phyloP scores from a whole-genome alignment of 2,888 invertebrate species.

The Diarsia rubi region DNA sequence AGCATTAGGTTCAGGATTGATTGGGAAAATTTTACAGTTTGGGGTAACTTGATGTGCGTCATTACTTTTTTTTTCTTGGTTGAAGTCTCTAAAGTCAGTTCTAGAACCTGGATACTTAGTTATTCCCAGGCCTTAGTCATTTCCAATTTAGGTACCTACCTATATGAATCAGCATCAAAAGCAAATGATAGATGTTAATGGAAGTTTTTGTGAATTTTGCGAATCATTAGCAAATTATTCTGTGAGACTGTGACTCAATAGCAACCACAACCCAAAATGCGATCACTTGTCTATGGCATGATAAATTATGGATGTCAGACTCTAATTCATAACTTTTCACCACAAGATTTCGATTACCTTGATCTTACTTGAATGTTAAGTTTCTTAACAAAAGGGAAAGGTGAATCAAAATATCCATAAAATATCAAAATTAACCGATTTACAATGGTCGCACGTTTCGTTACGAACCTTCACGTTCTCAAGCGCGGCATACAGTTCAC shows the following conservation, averaged over 20 bases:
- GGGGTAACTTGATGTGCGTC: no score
- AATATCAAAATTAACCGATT: conserved; percentile 43
- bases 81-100: neutral
- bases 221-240: conserved; percentile 21
- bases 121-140: conserved; percentile 43
- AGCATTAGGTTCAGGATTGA: no score
- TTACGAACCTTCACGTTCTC: conserved; percentile 29
- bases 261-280: neutral
- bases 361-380: conserved; percentile 9
- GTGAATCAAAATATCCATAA: conserved; percentile 42
- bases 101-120: neutral
- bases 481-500: conserved; percentile 11
- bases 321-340: neutral
- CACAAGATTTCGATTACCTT: conserved; percentile 31
- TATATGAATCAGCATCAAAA: conserved; percentile 51
- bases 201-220: conserved; percentile 26
- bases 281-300: neutral
- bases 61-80: neutral
- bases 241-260: conserved; percentile 42
- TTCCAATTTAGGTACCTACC: conserved; percentile 19
- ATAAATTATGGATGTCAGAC: neutral
- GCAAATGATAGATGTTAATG: conserved; percentile 22
- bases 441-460: conserved; percentile 26
- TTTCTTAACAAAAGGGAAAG: conserved; percentile 38
- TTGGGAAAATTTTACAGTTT: no score